These are phyloP conservation scores for Cantharis rustica DNA, from an alignment of 2,888 invertebrate genomes.

Conservation along the genomic window DNA sequence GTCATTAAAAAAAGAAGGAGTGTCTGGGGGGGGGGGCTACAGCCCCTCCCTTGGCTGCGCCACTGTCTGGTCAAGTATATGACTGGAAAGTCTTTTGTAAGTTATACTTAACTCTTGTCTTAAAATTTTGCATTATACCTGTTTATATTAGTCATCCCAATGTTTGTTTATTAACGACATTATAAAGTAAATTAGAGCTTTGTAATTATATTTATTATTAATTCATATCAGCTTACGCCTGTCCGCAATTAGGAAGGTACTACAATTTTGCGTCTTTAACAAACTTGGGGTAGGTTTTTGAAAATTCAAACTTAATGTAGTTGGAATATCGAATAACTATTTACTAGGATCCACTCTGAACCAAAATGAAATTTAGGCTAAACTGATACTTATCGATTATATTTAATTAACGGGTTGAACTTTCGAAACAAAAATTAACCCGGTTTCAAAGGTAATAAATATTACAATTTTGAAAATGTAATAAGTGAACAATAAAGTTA, in stretches of 20 bases:
- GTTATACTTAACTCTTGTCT: neutral
- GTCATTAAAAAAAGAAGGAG: no score
- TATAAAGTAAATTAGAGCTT: neutral
- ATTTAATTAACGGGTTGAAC: neutral
- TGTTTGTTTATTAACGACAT: neutral
- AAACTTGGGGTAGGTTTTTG: neutral
- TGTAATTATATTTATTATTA: neutral
- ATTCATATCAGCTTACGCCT: neutral
- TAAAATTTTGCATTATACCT: neutral
- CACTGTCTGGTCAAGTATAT: neutral
- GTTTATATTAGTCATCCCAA: neutral
- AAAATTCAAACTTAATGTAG: neutral
- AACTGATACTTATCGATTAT: neutral
- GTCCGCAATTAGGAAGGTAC: neutral
- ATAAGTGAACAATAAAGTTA: neutral
- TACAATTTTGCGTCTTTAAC: neutral
- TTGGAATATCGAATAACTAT: neutral
- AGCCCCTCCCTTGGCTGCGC: no score
- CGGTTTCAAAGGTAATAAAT: neutral
- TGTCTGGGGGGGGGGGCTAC: no score
- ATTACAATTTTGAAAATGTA: neutral
- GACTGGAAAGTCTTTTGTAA: neutral
- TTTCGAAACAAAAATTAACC: neutral
- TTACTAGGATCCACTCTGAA: neutral
- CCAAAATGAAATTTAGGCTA: neutral